Conservation (phyloP, 2,113 vertebrate species). For the Neoarius graeffei region DNA sequence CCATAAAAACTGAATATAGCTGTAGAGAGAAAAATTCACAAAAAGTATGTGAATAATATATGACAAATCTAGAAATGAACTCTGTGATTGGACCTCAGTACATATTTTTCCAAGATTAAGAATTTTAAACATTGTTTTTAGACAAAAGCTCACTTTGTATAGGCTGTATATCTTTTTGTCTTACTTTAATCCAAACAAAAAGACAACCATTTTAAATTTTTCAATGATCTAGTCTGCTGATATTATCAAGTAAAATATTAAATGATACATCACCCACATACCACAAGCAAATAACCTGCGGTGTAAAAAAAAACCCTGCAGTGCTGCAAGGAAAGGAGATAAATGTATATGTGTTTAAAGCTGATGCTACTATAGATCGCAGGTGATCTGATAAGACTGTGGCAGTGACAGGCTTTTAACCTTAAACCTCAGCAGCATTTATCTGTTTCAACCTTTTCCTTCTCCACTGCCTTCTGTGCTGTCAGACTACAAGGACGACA, state of each 20-base stretch:
- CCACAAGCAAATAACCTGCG: conserved; percentile 25
- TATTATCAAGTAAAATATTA: conserved; percentile 24
- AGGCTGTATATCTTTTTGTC: background rate
- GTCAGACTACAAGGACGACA: background rate
- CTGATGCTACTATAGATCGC: conserved; percentile 65
- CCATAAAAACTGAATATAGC: background rate
- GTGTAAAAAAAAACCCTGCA: conserved; percentile 22
- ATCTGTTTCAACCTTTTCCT: conserved; percentile 65
- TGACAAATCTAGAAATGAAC: background rate
- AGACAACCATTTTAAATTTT: background rate
- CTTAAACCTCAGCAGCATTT: conserved; percentile 66
- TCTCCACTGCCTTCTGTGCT: background rate
- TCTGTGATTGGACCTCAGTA: background rate
- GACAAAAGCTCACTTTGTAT: background rate
- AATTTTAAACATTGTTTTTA: background rate
- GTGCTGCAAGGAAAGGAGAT: conserved; percentile 35
- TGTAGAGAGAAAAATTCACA: background rate
- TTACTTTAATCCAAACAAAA: background rate
- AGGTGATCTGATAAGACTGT: conserved; percentile 68
- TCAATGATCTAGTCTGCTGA: background rate
- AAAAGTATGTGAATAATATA: background rate
- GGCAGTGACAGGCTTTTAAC: conserved; percentile 73
- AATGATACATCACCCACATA: conserved; percentile 33
- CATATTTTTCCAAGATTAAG: background rate
- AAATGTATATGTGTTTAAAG: conserved; percentile 61